Percentiles rank a stretch among this genome's conserved stretches.
Evolutionary conservation across 2,113 vertebrate species (phyloP).

Genomic region (Oncorhynchus tshawytscha): DNA sequence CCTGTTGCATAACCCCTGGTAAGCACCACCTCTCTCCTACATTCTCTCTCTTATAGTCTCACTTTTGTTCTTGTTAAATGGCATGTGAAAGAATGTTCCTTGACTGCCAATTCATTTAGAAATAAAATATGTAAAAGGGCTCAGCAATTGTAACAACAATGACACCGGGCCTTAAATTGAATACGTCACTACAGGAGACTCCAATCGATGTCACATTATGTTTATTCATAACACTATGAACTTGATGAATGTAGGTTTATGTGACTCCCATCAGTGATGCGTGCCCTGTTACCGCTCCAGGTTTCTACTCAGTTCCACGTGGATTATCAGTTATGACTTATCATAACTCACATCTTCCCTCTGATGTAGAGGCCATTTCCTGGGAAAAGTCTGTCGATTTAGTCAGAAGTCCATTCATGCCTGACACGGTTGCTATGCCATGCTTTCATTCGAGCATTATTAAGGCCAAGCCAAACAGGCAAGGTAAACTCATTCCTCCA

Average conservation of each 20-base stretch:
- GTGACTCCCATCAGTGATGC: constrained; percentile 46
- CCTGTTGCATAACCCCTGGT: constrained; percentile 13
- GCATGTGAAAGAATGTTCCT: neutral
- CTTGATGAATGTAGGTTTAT: constrained; percentile 34
- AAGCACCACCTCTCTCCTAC: constrained; percentile 16
- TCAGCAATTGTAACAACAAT: constrained; percentile 34
- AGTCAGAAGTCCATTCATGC: constrained; percentile 53
- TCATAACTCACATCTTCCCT: constrained; percentile 41
- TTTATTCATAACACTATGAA: constrained; percentile 45
- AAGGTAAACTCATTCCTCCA: constrained; percentile 56
- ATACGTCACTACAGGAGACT: constrained; percentile 43
- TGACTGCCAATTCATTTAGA: constrained; percentile 14
- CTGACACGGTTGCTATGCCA: constrained; percentile 38
- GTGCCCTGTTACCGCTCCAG: constrained; percentile 14
- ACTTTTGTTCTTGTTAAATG: neutral
- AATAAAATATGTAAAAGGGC: constrained; percentile 31
- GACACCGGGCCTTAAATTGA: constrained; percentile 41
- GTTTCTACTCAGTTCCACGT: constrained; percentile 42
- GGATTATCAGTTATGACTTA: constrained; percentile 46
- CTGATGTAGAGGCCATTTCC: constrained; percentile 42
- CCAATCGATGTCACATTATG: constrained; percentile 47
- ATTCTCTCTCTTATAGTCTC: neutral
- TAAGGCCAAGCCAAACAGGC: constrained; percentile 68
- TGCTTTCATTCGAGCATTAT: constrained; percentile 33
- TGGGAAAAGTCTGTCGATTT: constrained; percentile 44